These are phyloP conservation scores for Corythornis vintsioides DNA, from an alignment of 2,113 vertebrate genomes.

Conservation along the genomic window DNA sequence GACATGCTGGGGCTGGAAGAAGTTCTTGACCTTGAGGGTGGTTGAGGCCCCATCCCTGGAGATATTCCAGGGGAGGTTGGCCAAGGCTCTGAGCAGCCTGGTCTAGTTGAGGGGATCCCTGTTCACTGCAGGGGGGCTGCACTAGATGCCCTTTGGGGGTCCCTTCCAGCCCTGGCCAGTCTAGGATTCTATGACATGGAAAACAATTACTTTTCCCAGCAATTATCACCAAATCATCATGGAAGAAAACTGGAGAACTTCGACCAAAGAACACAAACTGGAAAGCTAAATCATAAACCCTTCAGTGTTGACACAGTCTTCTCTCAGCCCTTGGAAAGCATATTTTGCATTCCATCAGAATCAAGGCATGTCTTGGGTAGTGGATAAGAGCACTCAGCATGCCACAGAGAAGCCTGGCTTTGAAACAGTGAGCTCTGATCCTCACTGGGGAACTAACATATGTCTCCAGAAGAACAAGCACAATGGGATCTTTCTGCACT, in stretches of 20 bases:
- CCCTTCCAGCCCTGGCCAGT: no score
- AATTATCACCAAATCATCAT: not conserved
- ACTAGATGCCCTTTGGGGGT: no score
- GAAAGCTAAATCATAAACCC: not conserved
- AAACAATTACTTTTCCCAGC: not conserved
- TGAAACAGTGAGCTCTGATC: not conserved
- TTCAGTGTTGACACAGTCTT: conserved; percentile 2
- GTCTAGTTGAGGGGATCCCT: no score
- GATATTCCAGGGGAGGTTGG: no score
- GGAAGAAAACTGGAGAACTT: not conserved
- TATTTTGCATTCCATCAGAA: conserved; percentile 53
- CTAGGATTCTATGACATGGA: not conserved
- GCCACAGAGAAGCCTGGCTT: not conserved
- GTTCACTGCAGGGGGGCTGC: no score
- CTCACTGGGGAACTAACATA: not conserved
- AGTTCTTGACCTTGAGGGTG: no score
- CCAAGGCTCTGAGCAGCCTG: no score
- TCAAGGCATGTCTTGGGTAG: not conserved
- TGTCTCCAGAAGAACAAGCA: not conserved
- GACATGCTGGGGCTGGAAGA: no score
- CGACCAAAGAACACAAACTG: not conserved
- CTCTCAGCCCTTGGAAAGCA: not conserved
- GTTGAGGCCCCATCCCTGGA: no score
- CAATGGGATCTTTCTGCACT: not conserved
- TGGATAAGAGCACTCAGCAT: conserved; percentile 7